Base-by-base conservation (phyloP, 2,888 invertebrate species). In the Philereme transversata region DNA sequence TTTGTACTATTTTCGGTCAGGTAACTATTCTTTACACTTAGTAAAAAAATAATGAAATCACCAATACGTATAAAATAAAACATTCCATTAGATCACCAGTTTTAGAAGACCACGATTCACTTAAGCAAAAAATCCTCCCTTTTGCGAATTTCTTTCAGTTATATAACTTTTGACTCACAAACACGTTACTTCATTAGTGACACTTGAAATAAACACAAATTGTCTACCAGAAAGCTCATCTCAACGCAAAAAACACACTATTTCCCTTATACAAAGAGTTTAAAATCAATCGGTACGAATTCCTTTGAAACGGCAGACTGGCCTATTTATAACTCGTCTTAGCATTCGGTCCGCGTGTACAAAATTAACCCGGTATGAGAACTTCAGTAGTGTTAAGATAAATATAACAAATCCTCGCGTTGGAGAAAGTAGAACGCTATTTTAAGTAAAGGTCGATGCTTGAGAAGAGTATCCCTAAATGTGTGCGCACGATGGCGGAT, bases 81-180 rank as follows among this genome's bases (percentile, higher is more conserved):
- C 46, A 40, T 11, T 34, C 9, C 11, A 38, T 57, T 54, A 54
- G 34, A 41, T 51, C 47, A 51, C 47, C 10, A 5, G 0, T 51
- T 46, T n/a, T 40, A 45, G n/a, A 49, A 51, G 51, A 40, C 9
- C 5, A 54, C 57, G 63, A 57, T 33, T 60, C 56, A 60, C 5
- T 6, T 22, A 40, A 33, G 36, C 41, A 53, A 57, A 60, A 58
- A 51, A 8, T 22, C 10, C 44, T 10, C 7, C 8, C 33, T 46
- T n/a, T 50, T 55, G 60, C 64, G 60, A 60, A 64, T 54, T 66
- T 51, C 45, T 55, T 58, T 47, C 36, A 47, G 41, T 61, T 59
- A 57, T 51, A 46, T 58, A 62, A 63, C 48, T 43, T 22, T 11
- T 62, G 60, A 62, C 48, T 57, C 60, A 63, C 36, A 57, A 8